Conservation (phyloP, 2,888 invertebrate species). For the Prionchulus punctatus region DNA sequence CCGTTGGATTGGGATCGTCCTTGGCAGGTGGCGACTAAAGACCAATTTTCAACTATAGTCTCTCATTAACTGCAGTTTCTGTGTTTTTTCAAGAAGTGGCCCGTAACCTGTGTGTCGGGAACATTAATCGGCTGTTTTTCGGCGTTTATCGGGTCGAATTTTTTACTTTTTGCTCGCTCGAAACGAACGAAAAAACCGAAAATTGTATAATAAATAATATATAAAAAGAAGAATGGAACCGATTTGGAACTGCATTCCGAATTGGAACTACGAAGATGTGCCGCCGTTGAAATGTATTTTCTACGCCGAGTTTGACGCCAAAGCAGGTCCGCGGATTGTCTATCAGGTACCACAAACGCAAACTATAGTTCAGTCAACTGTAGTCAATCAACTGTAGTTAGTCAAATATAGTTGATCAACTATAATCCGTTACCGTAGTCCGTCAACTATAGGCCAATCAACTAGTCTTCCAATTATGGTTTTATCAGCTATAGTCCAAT, state of each 20-base stretch:
- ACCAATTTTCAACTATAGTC: slow-evolving; percentile 2
- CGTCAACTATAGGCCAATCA: too few relatives aligned
- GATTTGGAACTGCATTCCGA: too few relatives aligned
- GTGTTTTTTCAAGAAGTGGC: slow-evolving; percentile 14
- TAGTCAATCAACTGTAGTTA: too few relatives aligned
- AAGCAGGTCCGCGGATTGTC: slow-evolving; percentile 20
- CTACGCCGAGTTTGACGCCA: slow-evolving; percentile 25
- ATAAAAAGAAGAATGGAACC: not conserved
- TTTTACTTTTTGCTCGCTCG: not conserved
- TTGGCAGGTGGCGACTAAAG: slow-evolving; percentile 57
- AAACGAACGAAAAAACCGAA: slow-evolving; percentile 1
- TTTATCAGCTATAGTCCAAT: too few relatives aligned
- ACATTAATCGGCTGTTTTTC: slow-evolving; percentile 11
- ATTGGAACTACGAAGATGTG: slow-evolving; percentile 16
- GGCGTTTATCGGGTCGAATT: slow-evolving; percentile 8
- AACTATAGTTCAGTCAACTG: too few relatives aligned
- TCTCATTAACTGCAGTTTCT: not conserved
- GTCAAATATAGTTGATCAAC: too few relatives aligned
- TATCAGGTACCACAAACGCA: slow-evolving; percentile 18
- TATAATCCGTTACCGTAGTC: too few relatives aligned
- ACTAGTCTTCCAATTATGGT: too few relatives aligned
- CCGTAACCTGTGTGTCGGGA: slow-evolving; percentile 14
- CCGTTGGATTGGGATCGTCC: slow-evolving; percentile 78
- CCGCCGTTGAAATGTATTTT: slow-evolving; percentile 23
- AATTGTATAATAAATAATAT: slow-evolving; percentile 7